Conservation (phyloP, 2,888 invertebrate species). For the Octonoba sinensis region DNA sequence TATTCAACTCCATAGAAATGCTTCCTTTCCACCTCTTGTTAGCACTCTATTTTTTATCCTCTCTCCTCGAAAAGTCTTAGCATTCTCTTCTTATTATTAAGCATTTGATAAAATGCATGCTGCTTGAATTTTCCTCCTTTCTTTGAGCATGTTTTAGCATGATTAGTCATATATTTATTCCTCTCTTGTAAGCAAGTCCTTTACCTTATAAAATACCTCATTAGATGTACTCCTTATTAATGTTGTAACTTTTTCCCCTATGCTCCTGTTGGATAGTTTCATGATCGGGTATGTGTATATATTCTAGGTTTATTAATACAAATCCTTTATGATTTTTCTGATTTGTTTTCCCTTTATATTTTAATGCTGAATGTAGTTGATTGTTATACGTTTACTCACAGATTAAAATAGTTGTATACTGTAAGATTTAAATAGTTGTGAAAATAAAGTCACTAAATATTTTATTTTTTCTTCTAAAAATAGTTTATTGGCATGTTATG, state of each 20-base stretch:
- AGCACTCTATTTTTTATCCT: too few species aligned
- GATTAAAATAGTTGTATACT: background rate
- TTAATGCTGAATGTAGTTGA: background rate
- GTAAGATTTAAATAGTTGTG: background rate
- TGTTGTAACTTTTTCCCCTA: constrained; percentile 46
- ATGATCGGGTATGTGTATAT: constrained; percentile 64
- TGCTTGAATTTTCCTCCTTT: too few species aligned
- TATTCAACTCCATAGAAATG: too few species aligned
- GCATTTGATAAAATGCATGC: too few species aligned
- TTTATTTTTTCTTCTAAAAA: too few species aligned
- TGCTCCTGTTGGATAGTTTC: constrained; percentile 64
- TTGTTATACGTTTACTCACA: background rate
- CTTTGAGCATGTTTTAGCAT: too few species aligned
- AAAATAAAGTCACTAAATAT: too few species aligned
- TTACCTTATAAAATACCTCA: background rate
- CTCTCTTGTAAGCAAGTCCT: too few species aligned
- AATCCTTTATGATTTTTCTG: background rate
- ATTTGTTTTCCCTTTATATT: background rate
- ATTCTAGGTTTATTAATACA: constrained; percentile 1
- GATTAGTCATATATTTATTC: too few species aligned
- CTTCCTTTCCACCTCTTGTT: too few species aligned
- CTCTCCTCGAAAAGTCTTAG: too few species aligned
- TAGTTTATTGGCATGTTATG: background rate
- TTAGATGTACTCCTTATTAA: background rate
- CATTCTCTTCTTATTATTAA: too few species aligned